These are phyloP conservation scores for Willowsia nigromaculata DNA, from an alignment of 2,888 invertebrate genomes.

Conservation along the genomic window DNA sequence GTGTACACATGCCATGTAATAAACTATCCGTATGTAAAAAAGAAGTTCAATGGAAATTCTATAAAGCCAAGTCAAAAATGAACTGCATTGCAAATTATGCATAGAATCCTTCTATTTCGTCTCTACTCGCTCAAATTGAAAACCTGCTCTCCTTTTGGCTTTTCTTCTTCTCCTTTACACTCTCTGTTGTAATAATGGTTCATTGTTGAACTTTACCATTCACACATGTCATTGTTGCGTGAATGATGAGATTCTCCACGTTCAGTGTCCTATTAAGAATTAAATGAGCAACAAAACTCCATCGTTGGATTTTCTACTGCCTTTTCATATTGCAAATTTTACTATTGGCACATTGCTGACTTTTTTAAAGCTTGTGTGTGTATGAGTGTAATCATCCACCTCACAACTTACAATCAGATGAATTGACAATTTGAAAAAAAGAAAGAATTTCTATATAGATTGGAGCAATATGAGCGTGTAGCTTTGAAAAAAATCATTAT, in stretches of 20 bases:
- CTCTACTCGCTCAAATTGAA: not conserved
- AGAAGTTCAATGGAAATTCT: not conserved
- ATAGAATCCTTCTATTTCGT: not conserved
- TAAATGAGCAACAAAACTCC: not conserved
- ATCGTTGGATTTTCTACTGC: not conserved
- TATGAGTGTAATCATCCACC: not conserved
- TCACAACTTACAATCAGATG: conserved; percentile 16
- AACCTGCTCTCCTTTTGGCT: conserved; percentile 22
- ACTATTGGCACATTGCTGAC: not conserved
- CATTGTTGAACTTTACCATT: conserved; percentile 53
- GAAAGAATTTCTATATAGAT: not conserved
- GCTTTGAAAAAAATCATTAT: not conserved
- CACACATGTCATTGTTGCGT: conserved; percentile 50
- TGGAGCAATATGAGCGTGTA: not conserved
- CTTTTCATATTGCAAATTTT: no score
- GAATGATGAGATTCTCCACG: conserved; percentile 62
- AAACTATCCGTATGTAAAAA: no score
- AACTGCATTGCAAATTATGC: no score
- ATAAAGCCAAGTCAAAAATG: not conserved
- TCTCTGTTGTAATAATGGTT: not conserved
- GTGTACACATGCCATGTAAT: not conserved
- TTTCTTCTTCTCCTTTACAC: not conserved
- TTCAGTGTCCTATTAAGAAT: not conserved
- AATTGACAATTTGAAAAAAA: conserved; percentile 37
- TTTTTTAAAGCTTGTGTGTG: not conserved